Percentiles rank a stretch among this genome's conserved stretches.
These are phyloP conservation scores for Mandrillus leucophaeus DNA, from an alignment of 2,113 vertebrate genomes.

Conservation along the genomic window DNA sequence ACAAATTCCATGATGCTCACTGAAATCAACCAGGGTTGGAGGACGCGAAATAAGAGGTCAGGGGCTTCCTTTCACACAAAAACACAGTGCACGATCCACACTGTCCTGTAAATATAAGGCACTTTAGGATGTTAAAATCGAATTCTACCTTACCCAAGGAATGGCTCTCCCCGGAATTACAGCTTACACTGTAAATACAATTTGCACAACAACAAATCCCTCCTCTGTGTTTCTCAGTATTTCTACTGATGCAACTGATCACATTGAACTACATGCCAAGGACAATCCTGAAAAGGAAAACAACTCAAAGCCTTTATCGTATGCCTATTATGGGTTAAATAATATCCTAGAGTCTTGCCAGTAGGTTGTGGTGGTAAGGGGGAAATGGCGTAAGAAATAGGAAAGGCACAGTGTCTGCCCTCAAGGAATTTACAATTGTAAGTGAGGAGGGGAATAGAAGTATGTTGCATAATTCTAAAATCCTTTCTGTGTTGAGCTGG, in stretches of 20 bases:
- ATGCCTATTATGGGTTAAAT: background rate
- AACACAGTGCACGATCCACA: background rate
- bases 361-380: background rate
- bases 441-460: background rate
- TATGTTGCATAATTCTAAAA: background rate
- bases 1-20: background rate
- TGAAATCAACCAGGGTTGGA: background rate
- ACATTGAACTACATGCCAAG: background rate
- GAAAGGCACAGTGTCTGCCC: background rate
- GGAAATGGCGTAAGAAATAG: background rate
- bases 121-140: background rate
- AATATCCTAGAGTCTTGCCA: background rate
- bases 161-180: too few relatives aligned
- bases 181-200: too few relatives aligned
- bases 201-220: background rate
- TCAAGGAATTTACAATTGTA: background rate
- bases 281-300: background rate
- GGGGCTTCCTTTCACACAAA: background rate
- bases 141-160: background rate
- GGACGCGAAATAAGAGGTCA: background rate
- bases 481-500: background rate
- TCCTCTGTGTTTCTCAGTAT: background rate
- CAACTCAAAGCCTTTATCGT: background rate
- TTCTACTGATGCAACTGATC: background rate
- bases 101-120: background rate